Evolutionary conservation across 2,113 vertebrate species (phyloP).

Genomic region (Syngnathus floridae): DNA sequence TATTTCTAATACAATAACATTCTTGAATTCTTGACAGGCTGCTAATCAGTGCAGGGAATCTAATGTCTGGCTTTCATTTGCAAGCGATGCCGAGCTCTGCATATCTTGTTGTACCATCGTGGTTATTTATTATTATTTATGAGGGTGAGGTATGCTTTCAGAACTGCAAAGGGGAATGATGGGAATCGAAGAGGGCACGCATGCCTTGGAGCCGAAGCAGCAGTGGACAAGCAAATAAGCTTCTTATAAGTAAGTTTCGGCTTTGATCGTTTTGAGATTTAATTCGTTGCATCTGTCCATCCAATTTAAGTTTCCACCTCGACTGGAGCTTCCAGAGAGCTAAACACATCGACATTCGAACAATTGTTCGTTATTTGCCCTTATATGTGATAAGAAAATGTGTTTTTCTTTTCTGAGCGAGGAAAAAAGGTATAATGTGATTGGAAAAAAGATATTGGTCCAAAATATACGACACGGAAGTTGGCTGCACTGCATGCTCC

Average conservation of each 20-base stretch:
- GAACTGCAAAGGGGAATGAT: constrained; percentile 22
- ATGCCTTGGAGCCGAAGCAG: neutral
- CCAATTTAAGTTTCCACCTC: neutral
- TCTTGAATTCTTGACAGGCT: constrained; percentile 18
- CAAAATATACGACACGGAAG: neutral
- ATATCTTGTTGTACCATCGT: constrained; percentile 21
- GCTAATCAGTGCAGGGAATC: constrained; percentile 35
- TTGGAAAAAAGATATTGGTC: neutral
- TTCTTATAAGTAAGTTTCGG: neutral
- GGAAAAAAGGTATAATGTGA: neutral
- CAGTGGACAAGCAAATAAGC: neutral
- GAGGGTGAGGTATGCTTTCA: constrained; percentile 21
- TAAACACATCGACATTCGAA: neutral
- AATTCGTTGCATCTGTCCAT: neutral
- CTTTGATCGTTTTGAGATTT: neutral
- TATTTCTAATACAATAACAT: neutral
- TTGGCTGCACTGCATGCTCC: neutral
- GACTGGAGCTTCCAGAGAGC: neutral
- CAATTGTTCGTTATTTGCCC: neutral
- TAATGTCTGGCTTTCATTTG: constrained; percentile 30
- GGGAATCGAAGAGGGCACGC: neutral
- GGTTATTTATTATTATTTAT: constrained; percentile 34
- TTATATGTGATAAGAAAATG: neutral
- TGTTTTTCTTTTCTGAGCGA: neutral
- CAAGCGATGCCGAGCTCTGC: constrained; percentile 36